Base-by-base conservation (phyloP, 2,113 vertebrate species). In the Plecotus auritus region DNA sequence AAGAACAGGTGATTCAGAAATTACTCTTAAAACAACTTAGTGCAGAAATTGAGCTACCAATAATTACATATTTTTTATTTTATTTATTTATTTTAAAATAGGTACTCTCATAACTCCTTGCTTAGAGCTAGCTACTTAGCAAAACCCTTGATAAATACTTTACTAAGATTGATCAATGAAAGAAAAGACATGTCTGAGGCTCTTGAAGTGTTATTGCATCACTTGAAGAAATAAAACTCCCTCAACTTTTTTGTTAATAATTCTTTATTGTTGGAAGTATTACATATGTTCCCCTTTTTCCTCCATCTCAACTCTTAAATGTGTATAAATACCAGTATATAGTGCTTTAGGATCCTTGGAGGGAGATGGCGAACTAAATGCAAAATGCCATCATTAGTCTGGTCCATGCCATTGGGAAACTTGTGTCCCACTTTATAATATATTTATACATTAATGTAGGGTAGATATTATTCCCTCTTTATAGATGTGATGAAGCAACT, bases 91-190 rank as follows among this genome's bases (percentile, higher is more conserved):
- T 28, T 28, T 28, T 61, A 17, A 18, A 28, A n/a, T 13, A 77
- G n/a, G 7, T 90, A 64, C 17, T 88, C 11, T 95, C 59, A 37
- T 72, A 86, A 67, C 70, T 78, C 22, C 22, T 85, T 87, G 30
- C 35, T 91, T 80, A 51, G 67, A 88, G 26, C 47, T 69, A 74
- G 56, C 17, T 88, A 91, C 49, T 76, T 94, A 88, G n/a, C 73
- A 93, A 78, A 94, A 35, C 37, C 59, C 45, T 97, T 78, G 32
- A 47, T 95, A 88, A 93, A 81, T 88, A 70, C 17, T 93, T 82
- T 85, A 90, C 17, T 90, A 74, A 56, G 61, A 69, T 69, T 78
- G 76, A 23, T 56, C 90, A 93, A 0, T 80, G 66, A 80, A 90
- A 88, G 70, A 70, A 95, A 80, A 84, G 54, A 49, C 16, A 47